Evolutionary conservation across 1,140 invertebrate species (phyloP).

Genomic region (Phymorhynchus buccinoides): DNA sequence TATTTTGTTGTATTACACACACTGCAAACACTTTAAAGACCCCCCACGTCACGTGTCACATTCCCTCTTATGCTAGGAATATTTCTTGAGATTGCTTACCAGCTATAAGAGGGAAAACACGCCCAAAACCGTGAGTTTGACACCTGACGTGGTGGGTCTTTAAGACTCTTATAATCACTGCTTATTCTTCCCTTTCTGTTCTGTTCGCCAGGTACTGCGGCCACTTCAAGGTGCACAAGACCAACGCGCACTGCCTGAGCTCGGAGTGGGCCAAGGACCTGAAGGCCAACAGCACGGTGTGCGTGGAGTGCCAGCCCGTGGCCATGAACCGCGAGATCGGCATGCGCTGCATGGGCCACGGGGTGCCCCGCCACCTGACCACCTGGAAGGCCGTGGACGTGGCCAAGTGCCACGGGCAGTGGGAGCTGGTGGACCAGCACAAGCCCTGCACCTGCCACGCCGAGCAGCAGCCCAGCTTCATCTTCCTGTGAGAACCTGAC

Average conservation of each 20-base stretch:
- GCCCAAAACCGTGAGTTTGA: too few species aligned
- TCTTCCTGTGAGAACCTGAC: constrained; percentile 39
- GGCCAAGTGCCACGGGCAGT: constrained; percentile 67
- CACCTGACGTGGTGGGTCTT: too few species aligned
- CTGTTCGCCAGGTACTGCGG: constrained; percentile 64
- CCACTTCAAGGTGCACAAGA: constrained; percentile 55
- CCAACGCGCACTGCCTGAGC: constrained; percentile 48
- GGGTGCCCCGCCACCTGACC: constrained; percentile 60
- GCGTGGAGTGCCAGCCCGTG: constrained; percentile 69
- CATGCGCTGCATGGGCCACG: constrained; percentile 68
- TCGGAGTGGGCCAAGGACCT: constrained; percentile 60
- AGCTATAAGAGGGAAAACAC: too few species aligned
- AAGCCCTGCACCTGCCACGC: constrained; percentile 56
- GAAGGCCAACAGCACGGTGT: constrained; percentile 58
- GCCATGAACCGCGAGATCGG: constrained; percentile 68
- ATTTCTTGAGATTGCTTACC: too few species aligned
- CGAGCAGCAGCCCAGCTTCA: constrained; percentile 44
- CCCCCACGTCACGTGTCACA: too few species aligned
- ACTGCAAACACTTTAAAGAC: too few species aligned
- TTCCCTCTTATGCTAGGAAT: too few species aligned
- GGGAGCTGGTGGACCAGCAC: constrained; percentile 61
- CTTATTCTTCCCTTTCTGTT: too few species aligned
- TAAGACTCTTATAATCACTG: not conserved
- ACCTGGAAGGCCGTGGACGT: constrained; percentile 68
- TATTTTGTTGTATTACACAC: too few species aligned